Evolutionary conservation across 2,888 invertebrate species (phyloP).

Genomic region (Apotomis capreana): DNA sequence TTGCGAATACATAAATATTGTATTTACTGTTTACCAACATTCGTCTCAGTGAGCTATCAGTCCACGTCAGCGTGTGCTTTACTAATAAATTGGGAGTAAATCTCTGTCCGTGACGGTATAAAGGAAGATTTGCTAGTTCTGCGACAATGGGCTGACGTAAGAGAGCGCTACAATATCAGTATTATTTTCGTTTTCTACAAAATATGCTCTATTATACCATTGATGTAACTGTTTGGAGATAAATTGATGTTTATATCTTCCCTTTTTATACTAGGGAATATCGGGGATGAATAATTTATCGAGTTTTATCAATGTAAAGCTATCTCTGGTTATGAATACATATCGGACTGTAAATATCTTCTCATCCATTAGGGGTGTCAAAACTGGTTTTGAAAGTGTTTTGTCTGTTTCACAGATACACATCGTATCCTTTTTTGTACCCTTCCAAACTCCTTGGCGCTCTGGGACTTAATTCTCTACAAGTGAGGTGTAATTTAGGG

Average conservation of each 20-base stretch:
- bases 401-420: no score
- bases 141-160: conserved; percentile 21
- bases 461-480: no score
- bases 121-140: conserved; percentile 30
- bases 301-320: no score
- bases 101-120: conserved; percentile 19
- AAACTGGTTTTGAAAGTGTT: no score
- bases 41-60: conserved; percentile 12
- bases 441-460: no score
- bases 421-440: no score
- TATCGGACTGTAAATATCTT: no score
- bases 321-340: no score
- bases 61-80: conserved; percentile 19
- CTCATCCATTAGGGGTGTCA: no score
- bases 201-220: conserved; percentile 10
- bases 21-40: conserved; percentile 14
- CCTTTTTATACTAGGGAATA: neutral
- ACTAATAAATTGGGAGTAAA: conserved; percentile 32
- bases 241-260: neutral
- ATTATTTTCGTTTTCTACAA: neutral
- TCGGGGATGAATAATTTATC: no score
- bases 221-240: conserved; percentile 1
- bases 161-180: conserved; percentile 21
- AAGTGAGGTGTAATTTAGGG: no score
- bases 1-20: neutral